Evolutionary conservation across 2,888 invertebrate species (phyloP).

Genomic region (Plagodis pulveraria): DNA sequence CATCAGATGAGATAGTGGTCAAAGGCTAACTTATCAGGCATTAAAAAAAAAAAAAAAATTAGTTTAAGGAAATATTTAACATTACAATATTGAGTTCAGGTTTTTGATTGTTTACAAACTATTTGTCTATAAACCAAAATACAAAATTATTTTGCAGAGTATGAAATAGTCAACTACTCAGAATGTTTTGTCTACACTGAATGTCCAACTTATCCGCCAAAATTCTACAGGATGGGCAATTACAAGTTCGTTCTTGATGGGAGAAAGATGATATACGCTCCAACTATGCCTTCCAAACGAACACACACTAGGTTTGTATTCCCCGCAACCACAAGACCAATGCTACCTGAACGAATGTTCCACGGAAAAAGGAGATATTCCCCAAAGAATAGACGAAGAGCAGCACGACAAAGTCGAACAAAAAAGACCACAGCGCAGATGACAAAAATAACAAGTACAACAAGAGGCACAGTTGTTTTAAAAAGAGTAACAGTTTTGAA

Average conservation of each 20-base stretch:
- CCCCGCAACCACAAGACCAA: not conserved
- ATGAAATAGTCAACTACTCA: conserved; percentile 50
- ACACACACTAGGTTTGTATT: not conserved
- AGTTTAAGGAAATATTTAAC: too few species aligned
- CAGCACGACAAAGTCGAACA: not conserved
- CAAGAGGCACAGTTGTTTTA: conserved; percentile 5
- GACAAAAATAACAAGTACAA: conserved; percentile 1
- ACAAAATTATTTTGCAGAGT: conserved; percentile 47
- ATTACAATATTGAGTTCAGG: too few species aligned
- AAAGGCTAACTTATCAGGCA: too few species aligned
- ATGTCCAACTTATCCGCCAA: conserved; percentile 34
- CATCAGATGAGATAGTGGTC: too few species aligned
- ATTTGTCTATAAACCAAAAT: too few species aligned
- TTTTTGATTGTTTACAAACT: too few species aligned
- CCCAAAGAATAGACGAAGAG: conserved; percentile 2
- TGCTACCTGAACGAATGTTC: conserved; percentile 12
- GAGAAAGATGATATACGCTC: conserved; percentile 41
- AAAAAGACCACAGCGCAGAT: too few species aligned
- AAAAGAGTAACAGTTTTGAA: conserved; percentile 8
- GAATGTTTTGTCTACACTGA: conserved; percentile 46
- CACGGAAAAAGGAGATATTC: conserved; percentile 11
- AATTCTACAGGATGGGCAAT: conserved; percentile 44
- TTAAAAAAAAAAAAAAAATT: too few species aligned
- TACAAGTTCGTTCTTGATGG: conserved; percentile 37
- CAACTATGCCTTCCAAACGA: conserved; percentile 15